These are phyloP conservation scores for Poecile montanus DNA, from an alignment of 2,797 vertebrate genomes.

Conservation along the genomic window DNA sequence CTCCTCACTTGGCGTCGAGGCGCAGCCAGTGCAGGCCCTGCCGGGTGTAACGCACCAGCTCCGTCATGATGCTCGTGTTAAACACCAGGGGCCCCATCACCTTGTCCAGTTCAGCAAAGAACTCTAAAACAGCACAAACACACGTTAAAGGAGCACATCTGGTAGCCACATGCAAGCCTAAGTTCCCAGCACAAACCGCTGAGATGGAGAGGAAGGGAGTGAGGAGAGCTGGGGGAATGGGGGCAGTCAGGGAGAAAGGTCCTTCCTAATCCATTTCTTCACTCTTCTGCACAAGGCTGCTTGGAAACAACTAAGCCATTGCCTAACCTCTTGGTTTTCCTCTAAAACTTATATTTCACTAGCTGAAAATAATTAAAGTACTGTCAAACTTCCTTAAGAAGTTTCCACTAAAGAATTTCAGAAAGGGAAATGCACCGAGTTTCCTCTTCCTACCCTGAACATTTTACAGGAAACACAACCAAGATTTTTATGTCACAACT, in stretches of 20 bases:
- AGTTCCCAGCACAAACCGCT: fast-evolving
- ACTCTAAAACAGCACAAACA: constrained; percentile 83
- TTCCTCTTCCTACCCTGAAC: background rate
- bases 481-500: background rate
- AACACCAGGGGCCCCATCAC: constrained; percentile 96
- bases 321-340: background rate
- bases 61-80: constrained; percentile 98
- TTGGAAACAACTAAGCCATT: background rate
- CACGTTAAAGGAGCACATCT: background rate
- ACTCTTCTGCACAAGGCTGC: background rate
- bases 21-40: constrained; percentile 98
- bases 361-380: background rate
- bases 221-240: background rate
- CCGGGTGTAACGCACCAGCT: constrained; percentile 95
- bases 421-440: background rate
- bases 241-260: background rate
- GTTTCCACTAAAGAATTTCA: background rate
- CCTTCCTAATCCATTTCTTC: background rate
- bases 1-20: constrained; percentile 88
- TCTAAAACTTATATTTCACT: fast-evolving
- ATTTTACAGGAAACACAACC: background rate
- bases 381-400: background rate
- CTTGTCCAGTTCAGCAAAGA: constrained; percentile 97
- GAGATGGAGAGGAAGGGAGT: background rate
- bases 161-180: fast-evolving